phyloP scores from a whole-genome alignment of 2,113 vertebrate genomes.

The Brachionichthys hirsutus region DNA sequence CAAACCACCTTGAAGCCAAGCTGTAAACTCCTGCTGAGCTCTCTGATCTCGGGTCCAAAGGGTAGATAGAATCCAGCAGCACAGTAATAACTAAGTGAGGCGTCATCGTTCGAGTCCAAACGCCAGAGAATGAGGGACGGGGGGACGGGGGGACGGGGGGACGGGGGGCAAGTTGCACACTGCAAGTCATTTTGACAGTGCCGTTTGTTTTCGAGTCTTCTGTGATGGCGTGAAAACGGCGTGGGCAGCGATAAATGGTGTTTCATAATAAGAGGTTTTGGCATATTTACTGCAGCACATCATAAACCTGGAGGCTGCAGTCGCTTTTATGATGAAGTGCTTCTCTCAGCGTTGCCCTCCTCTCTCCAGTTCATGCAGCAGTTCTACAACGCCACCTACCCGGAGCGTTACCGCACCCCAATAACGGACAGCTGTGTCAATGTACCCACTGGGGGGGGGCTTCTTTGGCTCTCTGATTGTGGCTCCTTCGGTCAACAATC shows the following conservation, averaged over 20 bases:
- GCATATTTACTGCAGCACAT: neutral
- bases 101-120: conserved; percentile 14
- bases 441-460: conserved; percentile 91
- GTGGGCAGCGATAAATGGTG: neutral
- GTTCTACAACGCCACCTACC: conserved; percentile 85
- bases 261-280: neutral
- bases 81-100: conserved; percentile 15
- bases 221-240: neutral
- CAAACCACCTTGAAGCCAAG: neutral
- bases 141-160: conserved; percentile 48
- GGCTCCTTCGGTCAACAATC: conserved; percentile 83
- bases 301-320: neutral
- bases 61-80: conserved; percentile 28
- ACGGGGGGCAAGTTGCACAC: conserved; percentile 68
- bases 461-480: conserved; percentile 91
- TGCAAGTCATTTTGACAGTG: neutral
- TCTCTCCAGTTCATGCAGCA: conserved; percentile 82
- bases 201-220: neutral
- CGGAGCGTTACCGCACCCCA: conserved; percentile 33
- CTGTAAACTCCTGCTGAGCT: conserved; percentile 23
- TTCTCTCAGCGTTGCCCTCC: neutral
- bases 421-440: conserved; percentile 79
- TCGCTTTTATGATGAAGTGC: neutral
- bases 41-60: conserved; percentile 70
- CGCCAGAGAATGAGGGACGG: conserved; percentile 5